Evolutionary conservation across 30 jellyfish, hydroid and myxozoan species (phyloP).

Genomic region (Aurelia sp.): DNA sequence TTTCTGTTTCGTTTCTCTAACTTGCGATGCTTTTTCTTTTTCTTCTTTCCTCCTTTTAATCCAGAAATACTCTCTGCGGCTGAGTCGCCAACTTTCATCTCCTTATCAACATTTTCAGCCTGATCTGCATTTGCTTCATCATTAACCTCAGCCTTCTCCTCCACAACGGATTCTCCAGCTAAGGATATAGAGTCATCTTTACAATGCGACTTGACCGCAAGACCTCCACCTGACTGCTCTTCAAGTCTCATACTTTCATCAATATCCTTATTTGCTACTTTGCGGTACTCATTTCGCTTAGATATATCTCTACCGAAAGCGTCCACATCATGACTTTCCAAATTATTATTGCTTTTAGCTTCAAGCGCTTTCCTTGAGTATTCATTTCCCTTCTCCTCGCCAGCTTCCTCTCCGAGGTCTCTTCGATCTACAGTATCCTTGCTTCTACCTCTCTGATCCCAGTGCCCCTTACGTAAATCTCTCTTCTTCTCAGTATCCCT

Average conservation of each 20-base stretch:
- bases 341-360: background rate
- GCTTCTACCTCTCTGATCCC: background rate
- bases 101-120: too few relatives aligned
- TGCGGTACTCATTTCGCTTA: constrained; percentile 1
- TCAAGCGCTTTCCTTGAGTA: background rate
- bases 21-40: constrained; percentile 28
- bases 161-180: constrained; percentile 1
- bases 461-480: background rate
- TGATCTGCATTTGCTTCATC: background rate
- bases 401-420: background rate
- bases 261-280: background rate
- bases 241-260: background rate
- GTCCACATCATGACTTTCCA: constrained; percentile 10
- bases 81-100: too few relatives aligned
- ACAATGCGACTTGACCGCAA: background rate
- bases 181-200: background rate
- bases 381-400: background rate
- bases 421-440: background rate
- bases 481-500: background rate
- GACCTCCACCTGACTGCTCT: background rate
- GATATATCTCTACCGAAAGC: constrained; percentile 68
- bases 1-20: too few relatives aligned
- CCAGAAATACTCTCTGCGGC: too few relatives aligned
- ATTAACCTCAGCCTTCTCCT: background rate
- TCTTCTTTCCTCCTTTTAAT: background rate